Base-by-base conservation (phyloP, 2,888 invertebrate genomes). In the Proisotoma minuta region DNA sequence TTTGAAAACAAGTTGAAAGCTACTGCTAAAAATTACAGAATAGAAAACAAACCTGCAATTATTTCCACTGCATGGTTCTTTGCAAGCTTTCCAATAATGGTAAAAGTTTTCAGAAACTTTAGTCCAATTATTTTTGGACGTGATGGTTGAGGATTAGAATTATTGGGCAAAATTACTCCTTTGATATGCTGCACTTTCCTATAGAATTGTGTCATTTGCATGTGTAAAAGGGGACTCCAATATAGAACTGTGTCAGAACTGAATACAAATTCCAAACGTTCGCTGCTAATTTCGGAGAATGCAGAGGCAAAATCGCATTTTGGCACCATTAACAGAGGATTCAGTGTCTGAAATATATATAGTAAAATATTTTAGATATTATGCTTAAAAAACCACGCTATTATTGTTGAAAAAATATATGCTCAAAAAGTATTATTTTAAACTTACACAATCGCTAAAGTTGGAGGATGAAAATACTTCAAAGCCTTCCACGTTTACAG, bases 391-490 rank as follows among this genome's bases (percentile, higher is more conserved):
- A 8, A 56, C 34, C 28, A 49, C 43, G 24, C 22, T 22, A 34
- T 8, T 10, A 10, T 34, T 34, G 8, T 34, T 34, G 8, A 34
- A 34, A 8, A 34, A 10, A 34, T 8, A 10, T 12, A n/a, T 43
- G 18, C 43, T n/a, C n/a, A n/a, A 43, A 12, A 43, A 12, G 20
- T n/a, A 43, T n/a, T n/a, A 23, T 29, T 1, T 20, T 34, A 57
- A 28, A 48, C 73, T 69, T 70, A 73, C 73, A 57, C 73, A 73
- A 49, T 73, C 73, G 29, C 71, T 72, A 58, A 65, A 73, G 56
- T 69, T 70, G 8, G 73, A 73, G 0, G 73, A 73, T 1, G 73
- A 73, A 48, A 71, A 73, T 2, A 72, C 71, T 60, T 73, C 73
- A 66, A 73, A 70, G 48, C 72, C 63, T 43, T 71, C 71, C 23